These are phyloP conservation scores for Hormiphora californensis DNA, from an alignment of 37 sponge, comb jelly and placozoan species.

Conservation along the genomic window DNA sequence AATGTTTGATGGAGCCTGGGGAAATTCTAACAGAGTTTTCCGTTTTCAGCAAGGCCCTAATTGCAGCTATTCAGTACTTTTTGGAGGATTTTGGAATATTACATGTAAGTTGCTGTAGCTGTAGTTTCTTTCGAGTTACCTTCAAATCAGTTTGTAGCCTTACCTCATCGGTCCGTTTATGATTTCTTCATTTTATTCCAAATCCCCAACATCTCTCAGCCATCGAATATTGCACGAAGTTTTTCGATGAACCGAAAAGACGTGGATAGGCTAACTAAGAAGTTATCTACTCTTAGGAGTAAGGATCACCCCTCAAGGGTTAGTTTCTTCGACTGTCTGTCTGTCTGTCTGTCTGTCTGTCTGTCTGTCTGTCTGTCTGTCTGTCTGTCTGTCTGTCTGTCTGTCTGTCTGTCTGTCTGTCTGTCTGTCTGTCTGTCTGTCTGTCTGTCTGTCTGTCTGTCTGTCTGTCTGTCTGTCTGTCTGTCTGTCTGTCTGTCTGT, in stretches of 20 bases:
- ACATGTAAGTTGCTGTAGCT: neutral
- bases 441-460: neutral
- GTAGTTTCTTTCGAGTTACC: too few relatives aligned
- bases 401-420: neutral
- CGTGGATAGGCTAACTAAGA: neutral
- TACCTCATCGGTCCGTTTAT: too few relatives aligned
- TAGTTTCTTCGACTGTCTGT: neutral
- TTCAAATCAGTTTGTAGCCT: too few relatives aligned
- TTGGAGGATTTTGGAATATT: conserved; percentile 8
- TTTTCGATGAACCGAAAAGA: neutral
- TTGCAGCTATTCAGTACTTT: conserved; percentile 12
- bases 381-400: neutral
- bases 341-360: neutral
- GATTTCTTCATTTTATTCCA: too few relatives aligned
- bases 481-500: neutral
- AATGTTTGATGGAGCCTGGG: too few relatives aligned
- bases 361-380: neutral
- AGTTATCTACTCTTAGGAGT: neutral
- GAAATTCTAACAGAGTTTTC: too few relatives aligned
- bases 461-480: neutral
- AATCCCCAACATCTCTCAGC: too few relatives aligned
- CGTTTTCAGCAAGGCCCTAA: conserved; percentile 19
- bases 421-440: neutral
- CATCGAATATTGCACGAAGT: conserved; percentile 17
- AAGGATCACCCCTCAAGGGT: conserved; percentile 7